phyloP scores from a whole-genome alignment of 2,113 vertebrate species.

The Salminus brasiliensis region DNA sequence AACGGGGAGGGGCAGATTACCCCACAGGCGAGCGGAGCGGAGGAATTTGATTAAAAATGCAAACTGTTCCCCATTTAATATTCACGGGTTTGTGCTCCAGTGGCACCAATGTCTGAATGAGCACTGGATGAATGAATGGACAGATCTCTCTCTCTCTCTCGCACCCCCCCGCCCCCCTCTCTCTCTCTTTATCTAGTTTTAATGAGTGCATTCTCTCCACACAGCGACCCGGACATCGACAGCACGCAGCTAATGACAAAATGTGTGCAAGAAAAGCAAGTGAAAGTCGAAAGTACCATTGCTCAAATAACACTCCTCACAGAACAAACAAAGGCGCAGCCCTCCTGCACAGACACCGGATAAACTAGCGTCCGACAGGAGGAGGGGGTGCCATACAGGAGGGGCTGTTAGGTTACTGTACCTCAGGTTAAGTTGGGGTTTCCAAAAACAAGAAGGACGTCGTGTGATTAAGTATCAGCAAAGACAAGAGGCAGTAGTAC shows the following conservation, averaged over 20 bases:
- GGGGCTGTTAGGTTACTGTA: conserved; percentile 18
- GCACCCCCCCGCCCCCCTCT: no score
- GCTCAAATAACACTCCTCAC: not conserved
- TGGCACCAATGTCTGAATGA: not conserved
- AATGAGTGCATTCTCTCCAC: not conserved
- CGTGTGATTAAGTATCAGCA: not conserved
- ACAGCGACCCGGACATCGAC: not conserved
- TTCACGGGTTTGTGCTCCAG: not conserved
- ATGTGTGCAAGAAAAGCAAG: not conserved
- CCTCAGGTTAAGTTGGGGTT: conserved; percentile 16
- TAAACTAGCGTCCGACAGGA: not conserved
- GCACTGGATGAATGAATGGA: not conserved
- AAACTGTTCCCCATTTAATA: not conserved
- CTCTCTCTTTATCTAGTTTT: no score
- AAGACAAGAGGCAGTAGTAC: not conserved
- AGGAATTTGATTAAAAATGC: conserved; percentile 12
- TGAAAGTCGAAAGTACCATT: not conserved
- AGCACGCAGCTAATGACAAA: not conserved
- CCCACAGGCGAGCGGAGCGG: not conserved
- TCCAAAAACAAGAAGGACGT: not conserved
- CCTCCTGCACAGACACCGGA: not conserved
- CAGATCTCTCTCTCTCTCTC: not conserved
- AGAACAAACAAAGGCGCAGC: not conserved
- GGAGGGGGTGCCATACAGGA: not conserved
- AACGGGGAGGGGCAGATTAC: not conserved